Conservation (phyloP, 2,797 vertebrate species). For the Phoebastria nigripes region DNA sequence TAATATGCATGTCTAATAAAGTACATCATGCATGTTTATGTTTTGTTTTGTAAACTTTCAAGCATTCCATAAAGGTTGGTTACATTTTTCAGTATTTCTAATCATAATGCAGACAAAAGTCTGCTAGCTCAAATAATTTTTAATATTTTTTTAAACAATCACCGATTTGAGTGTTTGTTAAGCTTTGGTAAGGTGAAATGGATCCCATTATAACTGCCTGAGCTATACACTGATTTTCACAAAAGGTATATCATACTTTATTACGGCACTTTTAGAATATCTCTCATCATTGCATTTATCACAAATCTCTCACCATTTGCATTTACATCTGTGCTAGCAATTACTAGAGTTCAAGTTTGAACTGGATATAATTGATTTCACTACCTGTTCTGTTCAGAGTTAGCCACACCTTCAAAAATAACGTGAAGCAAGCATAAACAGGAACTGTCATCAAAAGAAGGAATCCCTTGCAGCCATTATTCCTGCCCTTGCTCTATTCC, state of each 20-base stretch:
- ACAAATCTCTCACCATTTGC: not conserved
- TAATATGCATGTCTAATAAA: not conserved
- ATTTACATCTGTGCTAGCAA: not conserved
- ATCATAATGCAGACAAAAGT: not conserved
- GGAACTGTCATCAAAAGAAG: not conserved
- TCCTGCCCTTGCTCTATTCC: not conserved
- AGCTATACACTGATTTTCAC: not conserved
- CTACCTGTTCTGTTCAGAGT: not conserved
- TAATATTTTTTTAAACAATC: not conserved
- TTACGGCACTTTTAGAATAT: not conserved
- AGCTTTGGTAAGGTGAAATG: not conserved
- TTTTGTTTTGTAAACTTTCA: not conserved
- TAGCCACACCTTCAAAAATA: not conserved
- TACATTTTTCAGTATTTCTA: not conserved
- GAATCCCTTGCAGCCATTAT: not conserved
- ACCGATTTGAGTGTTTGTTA: not conserved
- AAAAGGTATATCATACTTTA: not conserved
- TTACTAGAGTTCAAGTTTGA: not conserved
- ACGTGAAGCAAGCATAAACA: not conserved
- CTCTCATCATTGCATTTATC: not conserved
- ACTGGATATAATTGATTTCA: not conserved
- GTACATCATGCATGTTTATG: not conserved
- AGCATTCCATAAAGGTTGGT: not conserved
- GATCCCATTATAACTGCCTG: not conserved
- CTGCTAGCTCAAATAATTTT: not conserved